Conservation (phyloP, 2,797 vertebrate species). For the Garrulus glandarius region DNA sequence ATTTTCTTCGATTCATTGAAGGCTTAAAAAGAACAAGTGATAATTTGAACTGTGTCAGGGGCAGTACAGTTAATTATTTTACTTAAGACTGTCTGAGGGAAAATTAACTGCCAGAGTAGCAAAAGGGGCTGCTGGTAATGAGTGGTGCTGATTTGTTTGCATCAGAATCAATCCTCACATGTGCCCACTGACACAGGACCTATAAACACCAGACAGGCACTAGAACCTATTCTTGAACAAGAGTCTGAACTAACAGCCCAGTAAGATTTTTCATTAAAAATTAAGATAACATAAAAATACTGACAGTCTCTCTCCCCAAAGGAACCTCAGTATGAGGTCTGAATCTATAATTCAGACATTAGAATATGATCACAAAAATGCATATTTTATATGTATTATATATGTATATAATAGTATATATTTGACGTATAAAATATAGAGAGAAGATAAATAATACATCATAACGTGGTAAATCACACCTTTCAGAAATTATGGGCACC, state of each 20-base stretch:
- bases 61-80: neutral
- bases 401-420: neutral
- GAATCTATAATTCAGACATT: neutral
- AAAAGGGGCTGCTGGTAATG: neutral
- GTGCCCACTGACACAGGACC: neutral
- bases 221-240: neutral
- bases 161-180: neutral
- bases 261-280: neutral
- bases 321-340: neutral
- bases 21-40: neutral
- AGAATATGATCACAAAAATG: neutral
- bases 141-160: neutral
- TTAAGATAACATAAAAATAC: neutral
- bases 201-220: neutral
- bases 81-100: neutral
- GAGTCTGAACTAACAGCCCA: neutral
- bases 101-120: neutral
- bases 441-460: neutral
- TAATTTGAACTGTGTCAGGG: neutral
- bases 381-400: neutral
- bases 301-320: neutral
- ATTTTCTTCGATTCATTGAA: neutral
- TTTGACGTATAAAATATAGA: neutral
- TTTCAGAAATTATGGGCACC: neutral
- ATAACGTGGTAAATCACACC: neutral